Percentiles rank a stretch among this genome's conserved stretches.
Evolutionary conservation across 2,113 vertebrate genomes (phyloP).

Genomic region (Aegithalos caudatus): DNA sequence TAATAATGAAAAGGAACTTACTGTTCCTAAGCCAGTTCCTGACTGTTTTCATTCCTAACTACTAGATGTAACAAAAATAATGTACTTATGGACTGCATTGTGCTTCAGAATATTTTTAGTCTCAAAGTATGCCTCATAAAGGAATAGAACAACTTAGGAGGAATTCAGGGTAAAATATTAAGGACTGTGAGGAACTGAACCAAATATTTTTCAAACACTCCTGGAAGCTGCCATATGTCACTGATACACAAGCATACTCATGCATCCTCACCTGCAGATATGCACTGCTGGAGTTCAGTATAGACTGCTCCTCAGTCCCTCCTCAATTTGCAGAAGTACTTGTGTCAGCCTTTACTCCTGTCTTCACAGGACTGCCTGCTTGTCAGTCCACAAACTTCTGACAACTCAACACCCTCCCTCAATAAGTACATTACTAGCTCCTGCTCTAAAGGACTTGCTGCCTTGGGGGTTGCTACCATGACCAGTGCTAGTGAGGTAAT

Average conservation of each 20-base stretch:
- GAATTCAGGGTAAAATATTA: background rate
- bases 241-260: fast-evolving
- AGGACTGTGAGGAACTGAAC: background rate
- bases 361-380: fast-evolving
- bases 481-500: fast-evolving
- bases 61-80: background rate
- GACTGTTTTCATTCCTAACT: background rate
- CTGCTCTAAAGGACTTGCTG: background rate
- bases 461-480: background rate
- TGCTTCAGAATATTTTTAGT: background rate
- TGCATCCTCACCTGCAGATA: background rate
- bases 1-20: background rate
- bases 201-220: background rate
- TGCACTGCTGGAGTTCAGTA: background rate
- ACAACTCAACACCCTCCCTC: background rate
- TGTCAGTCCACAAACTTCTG: background rate
- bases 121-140: background rate
- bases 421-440: fast-evolving
- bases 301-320: background rate
- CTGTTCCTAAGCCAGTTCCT: background rate
- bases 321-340: background rate
- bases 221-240: background rate
- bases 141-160: background rate
- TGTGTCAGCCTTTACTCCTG: background rate
- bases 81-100: background rate